These are phyloP conservation scores for Eulimnadia texana DNA, from an alignment of 1,140 invertebrate genomes.

Conservation along the genomic window DNA sequence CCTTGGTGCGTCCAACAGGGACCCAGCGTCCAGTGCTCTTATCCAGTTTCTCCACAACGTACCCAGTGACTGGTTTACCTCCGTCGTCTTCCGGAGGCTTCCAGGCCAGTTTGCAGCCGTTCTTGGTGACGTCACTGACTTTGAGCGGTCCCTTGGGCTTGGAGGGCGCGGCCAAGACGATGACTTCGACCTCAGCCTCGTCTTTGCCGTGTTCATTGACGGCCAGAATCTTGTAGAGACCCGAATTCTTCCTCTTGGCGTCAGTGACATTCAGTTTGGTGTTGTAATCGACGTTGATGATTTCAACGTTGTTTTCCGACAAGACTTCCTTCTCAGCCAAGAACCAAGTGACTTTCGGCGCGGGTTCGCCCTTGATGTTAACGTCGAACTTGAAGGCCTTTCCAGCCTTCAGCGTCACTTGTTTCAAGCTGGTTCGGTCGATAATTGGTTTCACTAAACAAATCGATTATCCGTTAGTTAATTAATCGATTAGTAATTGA, in stretches of 20 bases:
- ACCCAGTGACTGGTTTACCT: constrained; percentile 87
- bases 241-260: constrained; percentile 64
- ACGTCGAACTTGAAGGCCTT: constrained; percentile 85
- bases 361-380: constrained; percentile 85
- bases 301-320: constrained; percentile 55
- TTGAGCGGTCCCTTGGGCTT: constrained; percentile 83
- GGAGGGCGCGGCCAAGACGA: constrained; percentile 66
- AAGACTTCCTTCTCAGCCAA: constrained; percentile 39
- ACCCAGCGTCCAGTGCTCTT: constrained; percentile 83
- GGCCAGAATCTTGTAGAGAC: constrained; percentile 78
- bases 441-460: constrained; percentile 85
- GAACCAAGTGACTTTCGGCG: constrained; percentile 82
- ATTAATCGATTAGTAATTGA: no score
- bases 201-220: constrained; percentile 84
- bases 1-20: constrained; percentile 65
- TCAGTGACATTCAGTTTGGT: constrained; percentile 80
- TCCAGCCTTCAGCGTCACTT: constrained; percentile 74
- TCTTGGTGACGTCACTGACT: constrained; percentile 83
- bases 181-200: constrained; percentile 83
- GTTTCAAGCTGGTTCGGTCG: constrained; percentile 83
- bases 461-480: constrained; percentile 9
- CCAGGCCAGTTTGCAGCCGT: constrained; percentile 85
- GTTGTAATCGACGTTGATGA: constrained; percentile 81
- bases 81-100: constrained; percentile 96
- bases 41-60: constrained; percentile 94